Evolutionary conservation across 2,888 invertebrate genomes (phyloP).

Genomic region (Leptopilina drosophilae): DNA sequence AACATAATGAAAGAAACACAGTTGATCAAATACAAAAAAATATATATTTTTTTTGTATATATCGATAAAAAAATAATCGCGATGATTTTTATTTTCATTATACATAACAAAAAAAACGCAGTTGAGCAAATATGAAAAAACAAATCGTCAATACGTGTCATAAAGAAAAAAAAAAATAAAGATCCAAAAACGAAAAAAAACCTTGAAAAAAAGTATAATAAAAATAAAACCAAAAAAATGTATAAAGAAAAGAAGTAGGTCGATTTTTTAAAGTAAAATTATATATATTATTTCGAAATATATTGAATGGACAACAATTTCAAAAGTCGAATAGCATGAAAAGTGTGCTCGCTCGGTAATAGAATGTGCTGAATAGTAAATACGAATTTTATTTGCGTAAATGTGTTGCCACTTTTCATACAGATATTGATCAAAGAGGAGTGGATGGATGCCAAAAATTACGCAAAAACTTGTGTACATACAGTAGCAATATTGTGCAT

Average conservation of each 20-base stretch:
- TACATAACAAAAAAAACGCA: too few relatives aligned
- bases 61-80: too few relatives aligned
- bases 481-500: slow-evolving; percentile 47
- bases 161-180: too few relatives aligned
- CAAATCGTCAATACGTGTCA: too few relatives aligned
- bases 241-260: slow-evolving; percentile 1
- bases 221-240: too few relatives aligned
- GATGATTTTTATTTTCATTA: too few relatives aligned
- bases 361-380: slow-evolving; percentile 19
- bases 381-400: slow-evolving; percentile 6
- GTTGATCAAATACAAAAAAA: too few relatives aligned
- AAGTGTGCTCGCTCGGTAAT: not conserved
- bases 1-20: too few relatives aligned
- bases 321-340: slow-evolving; percentile 4
- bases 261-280: slow-evolving; percentile 1
- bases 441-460: slow-evolving; percentile 59
- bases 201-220: too few relatives aligned
- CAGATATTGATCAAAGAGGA: slow-evolving; percentile 55
- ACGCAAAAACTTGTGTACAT: slow-evolving; percentile 52
- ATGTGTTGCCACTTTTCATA: slow-evolving; percentile 26
- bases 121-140: too few relatives aligned
- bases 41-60: too few relatives aligned
- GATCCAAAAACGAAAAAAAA: too few relatives aligned
- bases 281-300: slow-evolving; percentile 2
- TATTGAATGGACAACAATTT: not conserved